Base-by-base conservation (phyloP, 2,113 vertebrate genomes). In the Melanostigma gelatinosum region DNA sequence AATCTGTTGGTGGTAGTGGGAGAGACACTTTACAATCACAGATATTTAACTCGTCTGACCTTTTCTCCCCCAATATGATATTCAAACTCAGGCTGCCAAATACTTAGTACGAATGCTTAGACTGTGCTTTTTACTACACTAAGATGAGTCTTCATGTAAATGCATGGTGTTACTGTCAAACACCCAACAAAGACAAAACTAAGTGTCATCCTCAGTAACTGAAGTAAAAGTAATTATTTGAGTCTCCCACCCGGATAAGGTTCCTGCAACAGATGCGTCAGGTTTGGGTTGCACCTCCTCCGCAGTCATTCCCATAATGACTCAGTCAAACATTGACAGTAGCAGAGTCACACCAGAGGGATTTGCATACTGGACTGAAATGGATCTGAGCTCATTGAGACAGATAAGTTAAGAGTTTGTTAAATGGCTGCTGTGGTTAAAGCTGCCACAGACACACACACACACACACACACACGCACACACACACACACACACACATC, bases 341-440 rank as follows among this genome's bases (percentile, higher is more conserved):
- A 24, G 42, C 80, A 57, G 20, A 40, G 52, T 38, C 9, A 36
- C 75, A 50, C 12, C 63, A 36, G 46, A 24, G 24, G 63, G 71
- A 78, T 80, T 80, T 80, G 29, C 81, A 86, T 70, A 58, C 22
- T n/a, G 46, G 54, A 65, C 65, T 64, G 32, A 63, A 58, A 72
- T 52, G 48, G 72, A 69, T 70, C 55, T 63, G 66, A 78, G 65
- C 73, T 65, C 20, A 44, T 42, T 48, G 34, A 40, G 55, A 50
- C 82, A 79, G 82, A 57, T 68, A 5, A 52, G 50, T 65, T 27
- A 22, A 13, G 36, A 13, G 18, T 40, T 54, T 88, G 4, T 79
- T 76, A 36, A 58, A 57, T 5, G 76, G 54, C 66, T 67, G 70
- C 38, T 0, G 52, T 64, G 61, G 15, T 73, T 70, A 6, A 78